These are phyloP conservation scores for Sarcophilus harrisii DNA, from an alignment of 2,797 vertebrate genomes.

Conservation along the genomic window DNA sequence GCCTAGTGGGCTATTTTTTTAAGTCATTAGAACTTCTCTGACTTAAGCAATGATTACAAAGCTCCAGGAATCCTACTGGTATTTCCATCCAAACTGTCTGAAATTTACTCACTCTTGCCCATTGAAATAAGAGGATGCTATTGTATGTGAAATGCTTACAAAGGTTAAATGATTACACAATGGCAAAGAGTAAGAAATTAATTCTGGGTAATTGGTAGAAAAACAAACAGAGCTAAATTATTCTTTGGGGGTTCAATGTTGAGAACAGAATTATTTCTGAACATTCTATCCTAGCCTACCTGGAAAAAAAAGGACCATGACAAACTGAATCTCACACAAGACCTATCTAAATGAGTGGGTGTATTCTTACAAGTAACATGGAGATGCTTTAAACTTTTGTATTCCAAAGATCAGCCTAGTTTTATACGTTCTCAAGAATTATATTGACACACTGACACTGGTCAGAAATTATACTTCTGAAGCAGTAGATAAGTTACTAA, in stretches of 20 bases:
- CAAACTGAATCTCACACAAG: conserved; percentile 1
- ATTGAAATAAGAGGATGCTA: neutral
- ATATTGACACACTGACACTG: neutral
- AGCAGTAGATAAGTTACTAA: neutral
- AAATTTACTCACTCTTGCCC: neutral
- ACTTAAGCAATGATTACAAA: neutral
- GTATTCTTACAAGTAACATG: neutral
- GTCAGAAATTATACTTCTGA: neutral
- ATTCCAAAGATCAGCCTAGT: neutral
- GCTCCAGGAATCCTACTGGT: neutral
- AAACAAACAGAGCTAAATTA: neutral
- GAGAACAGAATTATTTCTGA: neutral
- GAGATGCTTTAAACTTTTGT: neutral
- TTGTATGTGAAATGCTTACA: neutral
- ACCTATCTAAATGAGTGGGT: neutral
- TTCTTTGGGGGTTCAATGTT: neutral
- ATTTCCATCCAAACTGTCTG: neutral
- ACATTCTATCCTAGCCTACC: neutral
- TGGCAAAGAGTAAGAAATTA: neutral
- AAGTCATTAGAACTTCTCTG: neutral
- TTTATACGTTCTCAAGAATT: neutral
- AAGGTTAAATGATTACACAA: neutral
- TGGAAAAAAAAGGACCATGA: neutral
- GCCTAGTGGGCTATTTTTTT: neutral
- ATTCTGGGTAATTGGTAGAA: neutral